Base-by-base conservation (phyloP, 2,797 vertebrate genomes). In the Argya squamiceps region DNA sequence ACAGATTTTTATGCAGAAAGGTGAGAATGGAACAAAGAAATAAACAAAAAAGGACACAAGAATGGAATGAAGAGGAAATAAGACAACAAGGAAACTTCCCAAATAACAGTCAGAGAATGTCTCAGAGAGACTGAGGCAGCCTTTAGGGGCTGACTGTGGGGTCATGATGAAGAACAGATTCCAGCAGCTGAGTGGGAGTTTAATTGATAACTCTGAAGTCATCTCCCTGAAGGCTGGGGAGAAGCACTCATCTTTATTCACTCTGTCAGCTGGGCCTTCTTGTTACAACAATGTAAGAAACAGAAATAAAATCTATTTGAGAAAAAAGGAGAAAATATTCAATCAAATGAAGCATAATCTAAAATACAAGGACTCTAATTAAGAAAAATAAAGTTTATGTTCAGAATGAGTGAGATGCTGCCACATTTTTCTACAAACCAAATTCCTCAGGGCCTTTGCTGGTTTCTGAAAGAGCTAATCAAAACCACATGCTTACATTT, bases 81-180 rank as follows among this genome's bases (percentile, higher is more conserved):
- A 63, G 30, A 41, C 12, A 78, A 56, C 23, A 74, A 24, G 29
- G 11, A 55, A 89, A 39, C 5, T 49, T 89, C n/a, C 59, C 52
- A 36, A 12, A 8, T n/a, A 46, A 32, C 34, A 47, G 29, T 56
- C 24, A 11, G 32, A 59, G 37, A 73, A 67, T 17, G 27, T 26
- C 71, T 79, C 39, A 1, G 27, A 75, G n/a, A 55, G 75, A 64
- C 49, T 34, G 14, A 80, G 88, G n/a, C 77, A 92, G 69, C 73
- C 92, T 85, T 71, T 26, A 70, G 71, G 44, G 88, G 19, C 47
- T 46, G 65, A 63, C 84, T 59, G 15, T 11, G 46, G 64, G 87
- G 94, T 93, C 89, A 78, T 15, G 55, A 47, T 58, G 94, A 88
- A 92, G 37, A 93, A 69, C 79, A 86, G 79, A 90, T 47, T 85